These are phyloP conservation scores for Batillaria attramentaria DNA, from an alignment of 1,140 invertebrate species.

Conservation along the genomic window DNA sequence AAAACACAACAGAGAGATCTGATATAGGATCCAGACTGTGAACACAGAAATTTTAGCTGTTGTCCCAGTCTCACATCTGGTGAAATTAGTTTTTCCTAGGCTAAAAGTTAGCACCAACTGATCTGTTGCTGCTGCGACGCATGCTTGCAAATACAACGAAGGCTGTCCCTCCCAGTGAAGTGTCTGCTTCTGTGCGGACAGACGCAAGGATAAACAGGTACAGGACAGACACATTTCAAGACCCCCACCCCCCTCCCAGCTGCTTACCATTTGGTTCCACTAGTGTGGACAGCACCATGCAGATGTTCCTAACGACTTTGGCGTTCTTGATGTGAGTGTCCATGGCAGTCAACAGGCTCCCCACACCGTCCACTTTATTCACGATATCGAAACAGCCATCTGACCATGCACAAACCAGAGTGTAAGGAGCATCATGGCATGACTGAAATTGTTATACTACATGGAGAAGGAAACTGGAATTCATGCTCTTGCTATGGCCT, in stretches of 20 bases:
- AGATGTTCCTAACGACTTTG: conserved; percentile 68
- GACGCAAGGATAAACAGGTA: not conserved
- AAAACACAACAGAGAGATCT: no score
- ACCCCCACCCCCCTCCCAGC: not conserved
- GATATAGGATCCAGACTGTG: no score
- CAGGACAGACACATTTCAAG: not conserved
- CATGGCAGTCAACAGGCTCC: conserved; percentile 58
- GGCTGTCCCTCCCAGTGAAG: not conserved
- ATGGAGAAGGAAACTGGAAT: not conserved
- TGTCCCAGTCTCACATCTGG: no score
- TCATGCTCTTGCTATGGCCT: not conserved
- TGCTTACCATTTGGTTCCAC: conserved; percentile 67
- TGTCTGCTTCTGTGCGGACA: no score
- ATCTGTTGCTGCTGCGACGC: no score
- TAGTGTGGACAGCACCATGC: conserved; percentile 64
- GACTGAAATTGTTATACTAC: not conserved
- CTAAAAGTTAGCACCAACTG: no score
- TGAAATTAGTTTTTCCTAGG: no score
- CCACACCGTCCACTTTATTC: conserved; percentile 62
- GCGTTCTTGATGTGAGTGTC: conserved; percentile 58
- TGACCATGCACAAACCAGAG: no score
- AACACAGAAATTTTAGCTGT: no score
- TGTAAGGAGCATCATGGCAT: no score
- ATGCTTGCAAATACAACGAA: not conserved
- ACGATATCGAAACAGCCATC: conserved; percentile 60